Evolutionary conservation across 2,888 invertebrate genomes (phyloP), one percentile per base, ranked within the genome.

Genomic region (Patella ulyssiponensis): DNA sequence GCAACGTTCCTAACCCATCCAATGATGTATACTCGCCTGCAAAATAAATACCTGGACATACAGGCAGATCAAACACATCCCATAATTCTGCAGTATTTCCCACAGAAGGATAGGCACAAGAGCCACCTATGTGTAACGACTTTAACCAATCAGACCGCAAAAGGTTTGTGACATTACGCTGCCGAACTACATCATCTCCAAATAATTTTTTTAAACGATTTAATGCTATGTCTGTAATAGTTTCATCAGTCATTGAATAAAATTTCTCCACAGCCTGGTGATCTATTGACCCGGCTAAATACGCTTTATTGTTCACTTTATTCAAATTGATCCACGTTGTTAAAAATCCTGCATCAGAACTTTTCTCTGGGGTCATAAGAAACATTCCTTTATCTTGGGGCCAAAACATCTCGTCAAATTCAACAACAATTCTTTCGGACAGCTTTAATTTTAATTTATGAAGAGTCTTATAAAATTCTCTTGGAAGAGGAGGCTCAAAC

Each of bases 361-460:
- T 82, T n/a, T 77, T 44, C 20, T 80, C 73, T 4, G 85, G 83
- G 12, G 83, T 86, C 74, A 84, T 75, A 23, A 84, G 76, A 77
- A 88, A 89, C 44, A 86, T 81, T 23, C 87, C 88, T 71, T 83
- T 76, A 75, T 88, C 85, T n/a, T 81, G 77, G 7, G 89, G 86
- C 89, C 89, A 89, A 76, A 89, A 89, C 3, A 83, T 83, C 64
- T 82, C 77, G 15, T 85, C 83, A 82, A 89, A 89, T 69, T 86
- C 85, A 27, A 89, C 80, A 27, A 89, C 77, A 4, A 89, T 76
- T 77, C 85, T 87, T 74, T 51, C 54, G 7, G 51, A 73, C n/a
- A 4, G n/a, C 9, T 12, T 74, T 75, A 81, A 72, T 80, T 87
- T 86, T 44, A 88, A 73, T 51, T 84, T 77, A 7, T 80, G 70